These are phyloP conservation scores for Lasius fuliginosus DNA, from an alignment of 2,888 invertebrate species.

Conservation along the genomic window DNA sequence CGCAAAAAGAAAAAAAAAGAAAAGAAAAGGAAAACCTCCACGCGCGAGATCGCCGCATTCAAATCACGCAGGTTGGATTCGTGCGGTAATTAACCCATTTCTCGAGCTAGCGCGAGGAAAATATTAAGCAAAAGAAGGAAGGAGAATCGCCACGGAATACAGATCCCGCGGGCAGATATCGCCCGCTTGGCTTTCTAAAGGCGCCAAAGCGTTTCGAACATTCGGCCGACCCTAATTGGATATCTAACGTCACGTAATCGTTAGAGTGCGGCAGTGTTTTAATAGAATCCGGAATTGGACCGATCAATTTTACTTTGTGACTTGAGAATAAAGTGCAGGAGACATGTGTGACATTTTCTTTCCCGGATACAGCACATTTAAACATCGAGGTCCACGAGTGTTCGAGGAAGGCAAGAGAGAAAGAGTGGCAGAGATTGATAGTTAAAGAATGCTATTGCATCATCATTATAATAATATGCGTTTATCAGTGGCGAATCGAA, in stretches of 20 bases:
- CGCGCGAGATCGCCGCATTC: conserved; percentile 15
- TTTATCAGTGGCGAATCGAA: background rate
- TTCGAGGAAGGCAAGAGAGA: background rate
- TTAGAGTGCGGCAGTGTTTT: conserved; percentile 1
- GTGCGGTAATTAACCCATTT: conserved; percentile 68
- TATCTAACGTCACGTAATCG: conserved; percentile 22
- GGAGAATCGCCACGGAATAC: conserved; percentile 23
- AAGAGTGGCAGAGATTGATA: background rate
- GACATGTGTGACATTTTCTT: background rate
- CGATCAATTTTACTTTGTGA: background rate
- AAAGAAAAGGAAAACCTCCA: background rate
- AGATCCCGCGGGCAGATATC: conserved; percentile 22
- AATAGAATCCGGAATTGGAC: conserved; percentile 12
- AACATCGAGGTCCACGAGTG: background rate
- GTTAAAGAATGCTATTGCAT: background rate
- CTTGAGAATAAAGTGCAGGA: background rate
- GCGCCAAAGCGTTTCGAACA: conserved; percentile 6
- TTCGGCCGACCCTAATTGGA: conserved; percentile 37
- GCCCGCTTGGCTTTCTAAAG: conserved; percentile 36
- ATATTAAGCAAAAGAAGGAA: conserved; percentile 38
- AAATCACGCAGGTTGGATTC: conserved; percentile 31
- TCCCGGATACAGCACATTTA: background rate
- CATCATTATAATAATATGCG: background rate
- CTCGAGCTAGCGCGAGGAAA: conserved; percentile 27
- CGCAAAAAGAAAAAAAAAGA: conserved; percentile 55